A percentile compares a stretch with the other conserved stretches of the same genome.
Evolutionary conservation across 2,113 vertebrate species (phyloP).

Genomic region (Toxotes jaculatrix): DNA sequence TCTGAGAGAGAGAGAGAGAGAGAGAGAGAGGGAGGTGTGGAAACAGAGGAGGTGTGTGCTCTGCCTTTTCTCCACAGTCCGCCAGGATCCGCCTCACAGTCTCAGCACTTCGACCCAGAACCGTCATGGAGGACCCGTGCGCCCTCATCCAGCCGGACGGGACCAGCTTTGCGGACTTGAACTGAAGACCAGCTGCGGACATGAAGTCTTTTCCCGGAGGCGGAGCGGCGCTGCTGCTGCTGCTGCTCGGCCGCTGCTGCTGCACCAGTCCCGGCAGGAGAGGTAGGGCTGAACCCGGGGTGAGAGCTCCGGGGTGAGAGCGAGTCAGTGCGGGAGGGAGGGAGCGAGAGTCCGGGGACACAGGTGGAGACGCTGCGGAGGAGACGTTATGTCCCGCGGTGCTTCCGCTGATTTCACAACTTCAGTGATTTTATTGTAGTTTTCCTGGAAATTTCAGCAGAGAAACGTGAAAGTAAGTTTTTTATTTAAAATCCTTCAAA

Average conservation of each 20-base stretch:
- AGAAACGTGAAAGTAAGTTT: no score
- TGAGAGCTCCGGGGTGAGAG: neutral
- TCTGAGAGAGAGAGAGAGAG: neutral
- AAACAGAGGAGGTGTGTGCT: constrained; percentile 14
- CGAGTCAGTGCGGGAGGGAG: neutral
- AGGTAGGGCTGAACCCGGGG: constrained; percentile 52
- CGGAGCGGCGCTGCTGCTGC: constrained; percentile 52
- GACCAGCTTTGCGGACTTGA: neutral
- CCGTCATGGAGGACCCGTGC: neutral
- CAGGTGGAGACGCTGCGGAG: no score
- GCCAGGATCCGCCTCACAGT: constrained; percentile 12
- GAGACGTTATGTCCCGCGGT: no score
- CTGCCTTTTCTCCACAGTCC: neutral
- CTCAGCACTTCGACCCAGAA: neutral
- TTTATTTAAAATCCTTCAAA: no score
- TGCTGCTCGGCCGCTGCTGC: constrained; percentile 59
- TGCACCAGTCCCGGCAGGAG: constrained; percentile 47
- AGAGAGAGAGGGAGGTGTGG: neutral
- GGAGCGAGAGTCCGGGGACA: neutral
- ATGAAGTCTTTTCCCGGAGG: constrained; percentile 32
- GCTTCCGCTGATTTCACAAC: no score
- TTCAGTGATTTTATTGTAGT: no score
- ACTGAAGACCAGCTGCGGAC: neutral
- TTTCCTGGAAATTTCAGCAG: no score
- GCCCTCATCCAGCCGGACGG: fast-evolving